These are phyloP conservation scores for honey bee (Apis mellifera) DNA, from an alignment of 1,140 invertebrate species.

Conservation along the genomic window DNA sequence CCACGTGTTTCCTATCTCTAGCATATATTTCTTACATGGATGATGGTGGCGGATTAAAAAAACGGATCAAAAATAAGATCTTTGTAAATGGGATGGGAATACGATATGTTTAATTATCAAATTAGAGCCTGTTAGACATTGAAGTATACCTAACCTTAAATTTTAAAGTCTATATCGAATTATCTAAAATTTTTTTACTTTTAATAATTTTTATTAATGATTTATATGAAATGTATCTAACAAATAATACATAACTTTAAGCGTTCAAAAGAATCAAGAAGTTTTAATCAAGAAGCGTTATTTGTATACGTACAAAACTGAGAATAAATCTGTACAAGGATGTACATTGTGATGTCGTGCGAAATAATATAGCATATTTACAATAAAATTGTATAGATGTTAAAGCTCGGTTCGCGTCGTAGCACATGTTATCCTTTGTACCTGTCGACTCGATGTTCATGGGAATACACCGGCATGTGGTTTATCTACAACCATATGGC, in stretches of 20 bases:
- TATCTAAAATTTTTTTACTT: too few relatives aligned
- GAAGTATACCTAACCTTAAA: too few relatives aligned
- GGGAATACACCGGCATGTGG: slow-evolving; percentile 73
- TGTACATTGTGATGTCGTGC: not conserved
- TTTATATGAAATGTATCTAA: too few relatives aligned
- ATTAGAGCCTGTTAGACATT: too few relatives aligned
- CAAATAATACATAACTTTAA: too few relatives aligned
- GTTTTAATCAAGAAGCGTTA: too few relatives aligned
- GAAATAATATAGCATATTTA: slow-evolving; percentile 7
- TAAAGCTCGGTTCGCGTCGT: slow-evolving; percentile 1
- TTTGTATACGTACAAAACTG: too few relatives aligned
- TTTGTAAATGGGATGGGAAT: too few relatives aligned
- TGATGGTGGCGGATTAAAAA: not conserved
- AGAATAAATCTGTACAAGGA: not conserved
- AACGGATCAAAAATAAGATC: not conserved
- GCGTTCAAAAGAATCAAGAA: too few relatives aligned
- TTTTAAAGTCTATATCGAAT: too few relatives aligned
- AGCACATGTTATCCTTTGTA: slow-evolving; percentile 49
- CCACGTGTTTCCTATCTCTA: slow-evolving; percentile 16
- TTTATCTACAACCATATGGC: slow-evolving; percentile 66
- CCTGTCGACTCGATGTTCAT: slow-evolving; percentile 60
- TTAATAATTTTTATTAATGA: too few relatives aligned
- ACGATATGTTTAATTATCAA: too few relatives aligned
- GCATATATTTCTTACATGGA: not conserved
- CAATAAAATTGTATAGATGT: slow-evolving; percentile 3